Percentiles rank a stretch among this genome's conserved stretches.
phyloP scores from a whole-genome alignment of 2,888 invertebrate genomes.

The Merodon equestris region DNA sequence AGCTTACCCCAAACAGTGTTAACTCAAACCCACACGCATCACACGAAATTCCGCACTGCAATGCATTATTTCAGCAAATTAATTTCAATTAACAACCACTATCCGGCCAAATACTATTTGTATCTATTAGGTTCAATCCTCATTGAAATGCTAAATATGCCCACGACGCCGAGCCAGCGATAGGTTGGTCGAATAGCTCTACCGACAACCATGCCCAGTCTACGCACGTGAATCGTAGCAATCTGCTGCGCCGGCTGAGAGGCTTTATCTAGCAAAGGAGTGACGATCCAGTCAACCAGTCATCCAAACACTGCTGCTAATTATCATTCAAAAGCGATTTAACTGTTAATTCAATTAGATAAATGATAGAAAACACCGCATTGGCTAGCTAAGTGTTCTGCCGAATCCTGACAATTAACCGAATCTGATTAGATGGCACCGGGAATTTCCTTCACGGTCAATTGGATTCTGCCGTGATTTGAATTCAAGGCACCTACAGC shows the following conservation, averaged over 20 bases:
- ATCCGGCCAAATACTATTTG: constrained; percentile 7
- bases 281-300: neutral
- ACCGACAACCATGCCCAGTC: constrained; percentile 4
- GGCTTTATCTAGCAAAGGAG: neutral
- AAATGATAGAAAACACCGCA: constrained; percentile 37
- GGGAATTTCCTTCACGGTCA: constrained; percentile 1
- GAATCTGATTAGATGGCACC: constrained; percentile 17
- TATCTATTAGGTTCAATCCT: neutral
- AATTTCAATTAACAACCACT: constrained; percentile 44
- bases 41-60: no score
- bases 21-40: constrained; percentile 8
- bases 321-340: constrained; percentile 52
- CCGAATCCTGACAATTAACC: constrained; percentile 24
- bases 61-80: constrained; percentile 22
- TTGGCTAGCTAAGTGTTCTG: constrained; percentile 40
- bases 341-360: constrained; percentile 60
- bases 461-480: neutral
- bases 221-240: neutral
- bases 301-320: constrained; percentile 18
- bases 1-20: neutral
- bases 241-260: neutral
- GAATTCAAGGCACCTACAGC: constrained; percentile 20
- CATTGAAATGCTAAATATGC: constrained; percentile 41
- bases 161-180: neutral
- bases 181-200: no score